These are phyloP conservation scores for Austrolebias charrua DNA, from an alignment of 2,797 vertebrate genomes.

Conservation along the genomic window DNA sequence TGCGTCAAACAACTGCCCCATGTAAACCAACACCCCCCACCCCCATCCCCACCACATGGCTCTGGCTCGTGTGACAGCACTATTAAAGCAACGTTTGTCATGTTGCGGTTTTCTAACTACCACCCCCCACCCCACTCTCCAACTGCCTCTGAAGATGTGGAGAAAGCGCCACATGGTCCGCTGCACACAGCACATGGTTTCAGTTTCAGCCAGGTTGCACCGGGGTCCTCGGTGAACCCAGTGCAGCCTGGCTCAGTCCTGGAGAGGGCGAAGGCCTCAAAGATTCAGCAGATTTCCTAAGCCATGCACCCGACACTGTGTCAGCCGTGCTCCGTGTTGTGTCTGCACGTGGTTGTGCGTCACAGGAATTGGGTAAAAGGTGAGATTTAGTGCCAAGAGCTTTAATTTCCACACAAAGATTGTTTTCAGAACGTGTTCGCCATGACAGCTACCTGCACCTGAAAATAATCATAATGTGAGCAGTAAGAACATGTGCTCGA, in stretches of 20 bases:
- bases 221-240: constrained; percentile 16
- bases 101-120: constrained; percentile 67
- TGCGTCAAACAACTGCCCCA: constrained; percentile 30
- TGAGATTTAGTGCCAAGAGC: constrained; percentile 32
- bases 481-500: background rate
- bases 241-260: background rate
- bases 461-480: constrained; percentile 19
- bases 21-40: constrained; percentile 46
- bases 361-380: constrained; percentile 62
- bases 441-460: constrained; percentile 19
- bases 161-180: constrained; percentile 35
- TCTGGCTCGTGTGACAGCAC: constrained; percentile 43
- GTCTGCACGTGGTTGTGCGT: constrained; percentile 41
- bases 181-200: constrained; percentile 59
- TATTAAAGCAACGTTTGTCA: constrained; percentile 69
- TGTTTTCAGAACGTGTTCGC: constrained; percentile 13
- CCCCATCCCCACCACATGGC: constrained; percentile 23
- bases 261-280: background rate
- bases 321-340: constrained; percentile 2
- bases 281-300: constrained; percentile 16
- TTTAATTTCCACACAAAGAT: constrained; percentile 31
- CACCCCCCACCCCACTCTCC: constrained; percentile 11
- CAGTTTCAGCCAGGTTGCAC: constrained; percentile 43
- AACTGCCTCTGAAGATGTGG: constrained; percentile 40
- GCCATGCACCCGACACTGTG: constrained; percentile 5